Evolutionary conservation across 2,797 vertebrate genomes (phyloP), one percentile per base, ranked within the genome.

Genomic region (Heterohyrax brucei): DNA sequence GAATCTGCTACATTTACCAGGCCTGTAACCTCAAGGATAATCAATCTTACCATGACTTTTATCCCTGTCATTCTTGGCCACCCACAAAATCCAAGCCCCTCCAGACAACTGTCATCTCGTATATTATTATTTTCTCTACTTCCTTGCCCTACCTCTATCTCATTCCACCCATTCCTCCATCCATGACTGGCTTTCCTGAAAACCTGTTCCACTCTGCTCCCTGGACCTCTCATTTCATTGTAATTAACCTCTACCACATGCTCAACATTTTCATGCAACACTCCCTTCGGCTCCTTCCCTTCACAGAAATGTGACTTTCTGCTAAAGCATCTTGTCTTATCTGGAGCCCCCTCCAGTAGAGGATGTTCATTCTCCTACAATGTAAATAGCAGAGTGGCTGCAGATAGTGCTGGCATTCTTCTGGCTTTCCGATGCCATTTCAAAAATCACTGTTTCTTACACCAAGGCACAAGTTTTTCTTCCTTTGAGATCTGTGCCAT

Each of bases 31-130:
- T 68, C 90, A 82, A 80, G 77, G 53, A 89, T 33, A 79, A 89
- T 89, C 64, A 44, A 30, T 92, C 87, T 91, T 46, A 72, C 77
- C 33, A 39, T 9, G 59, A 64, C 81, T 80, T 93, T 64, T 50
- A 59, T 44, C 53, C 80, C 46, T 87, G 77, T 75, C 83, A 83
- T 80, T 77, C 84, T 82, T 44, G 33, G 82, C 81, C 73, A 59
- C 85, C 56, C 72, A 80, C 72, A 70, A 39, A 76, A 93, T 70
- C 24, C 44, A 92, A 61, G 79, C 30, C 56, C 61, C 87, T 73
- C 46, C 5, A 61, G 78, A 70, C 44, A 64, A 75, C 46, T 48
- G 75, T 75, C 56, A 30, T 48, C 48, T 82, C 84, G 28, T 22
- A n/a, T 21, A 5, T 50, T 62, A 61, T 53, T 39, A 39, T 39